Conservation (phyloP, 64 coral and sea anemone species). For the Pachyseris speciosa region DNA sequence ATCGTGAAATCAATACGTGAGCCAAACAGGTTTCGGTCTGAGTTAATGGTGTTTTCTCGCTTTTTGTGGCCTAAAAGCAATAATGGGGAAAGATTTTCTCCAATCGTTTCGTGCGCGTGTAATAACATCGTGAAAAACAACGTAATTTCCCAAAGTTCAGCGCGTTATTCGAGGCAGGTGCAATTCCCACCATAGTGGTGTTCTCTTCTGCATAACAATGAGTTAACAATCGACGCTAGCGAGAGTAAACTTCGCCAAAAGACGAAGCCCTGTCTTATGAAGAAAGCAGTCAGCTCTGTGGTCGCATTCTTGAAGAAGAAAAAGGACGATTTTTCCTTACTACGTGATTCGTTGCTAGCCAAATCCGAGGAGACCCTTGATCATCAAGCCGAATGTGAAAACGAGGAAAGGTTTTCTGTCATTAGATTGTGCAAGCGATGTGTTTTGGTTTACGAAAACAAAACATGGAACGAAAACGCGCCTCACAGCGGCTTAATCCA, state of each 20-base stretch:
- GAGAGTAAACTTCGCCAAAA: slow-evolving; percentile 1
- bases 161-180: neutral
- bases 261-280: slow-evolving; percentile 28
- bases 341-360: neutral
- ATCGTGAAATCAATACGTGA: slow-evolving; percentile 34
- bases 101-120: neutral
- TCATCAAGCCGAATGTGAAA: slow-evolving; percentile 17
- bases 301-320: slow-evolving; percentile 84
- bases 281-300: slow-evolving; percentile 86
- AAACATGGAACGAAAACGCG: slow-evolving; percentile 22
- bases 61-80: neutral
- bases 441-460: slow-evolving; percentile 90
- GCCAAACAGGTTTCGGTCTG: neutral
- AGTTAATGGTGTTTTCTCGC: slow-evolving; percentile 3
- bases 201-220: slow-evolving; percentile 29
- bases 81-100: neutral
- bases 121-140: neutral
- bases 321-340: slow-evolving; percentile 24
- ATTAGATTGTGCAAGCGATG: slow-evolving; percentile 74
- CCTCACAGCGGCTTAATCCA: neutral
- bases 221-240: slow-evolving; percentile 1
- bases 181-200: neutral
- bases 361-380: slow-evolving; percentile 3
- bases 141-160: slow-evolving; percentile 15
- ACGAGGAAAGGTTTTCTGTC: slow-evolving; percentile 62